Conservation (phyloP, 2,888 invertebrate species). For the Aphidius colemani region DNA sequence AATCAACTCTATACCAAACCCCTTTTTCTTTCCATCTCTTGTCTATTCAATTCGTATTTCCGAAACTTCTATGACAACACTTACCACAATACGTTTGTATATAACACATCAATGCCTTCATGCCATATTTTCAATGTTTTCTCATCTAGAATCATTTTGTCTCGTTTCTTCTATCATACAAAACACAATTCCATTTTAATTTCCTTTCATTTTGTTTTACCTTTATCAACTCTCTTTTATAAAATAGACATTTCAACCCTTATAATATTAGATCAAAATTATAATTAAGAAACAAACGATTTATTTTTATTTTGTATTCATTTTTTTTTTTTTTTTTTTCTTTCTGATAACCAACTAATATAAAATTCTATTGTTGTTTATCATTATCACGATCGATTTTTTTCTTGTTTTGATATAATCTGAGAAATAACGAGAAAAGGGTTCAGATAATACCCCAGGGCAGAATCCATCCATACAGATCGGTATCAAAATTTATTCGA, state of each 20-base stretch:
- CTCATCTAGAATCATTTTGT: no score
- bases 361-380: constrained; percentile 2
- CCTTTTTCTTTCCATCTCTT: constrained; percentile 26
- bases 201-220: no score
- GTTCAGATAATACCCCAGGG: constrained; percentile 38
- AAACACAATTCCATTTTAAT: no score
- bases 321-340: no score
- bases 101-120: not conserved
- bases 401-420: constrained; percentile 36
- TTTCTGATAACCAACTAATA: no score
- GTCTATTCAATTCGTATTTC: constrained; percentile 35
- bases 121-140: no score
- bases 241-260: no score
- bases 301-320: no score
- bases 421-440: constrained; percentile 42
- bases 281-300: no score
- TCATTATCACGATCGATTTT: constrained; percentile 10
- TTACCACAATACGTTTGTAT: constrained; percentile 9
- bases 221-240: no score
- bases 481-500: constrained; percentile 58
- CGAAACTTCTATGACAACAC: constrained; percentile 17
- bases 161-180: no score
- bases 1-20: constrained; percentile 25
- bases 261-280: no score
- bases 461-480: constrained; percentile 40